Conservation (phyloP, 2,113 vertebrate genomes). For the Xiphophorus maculatus region DNA sequence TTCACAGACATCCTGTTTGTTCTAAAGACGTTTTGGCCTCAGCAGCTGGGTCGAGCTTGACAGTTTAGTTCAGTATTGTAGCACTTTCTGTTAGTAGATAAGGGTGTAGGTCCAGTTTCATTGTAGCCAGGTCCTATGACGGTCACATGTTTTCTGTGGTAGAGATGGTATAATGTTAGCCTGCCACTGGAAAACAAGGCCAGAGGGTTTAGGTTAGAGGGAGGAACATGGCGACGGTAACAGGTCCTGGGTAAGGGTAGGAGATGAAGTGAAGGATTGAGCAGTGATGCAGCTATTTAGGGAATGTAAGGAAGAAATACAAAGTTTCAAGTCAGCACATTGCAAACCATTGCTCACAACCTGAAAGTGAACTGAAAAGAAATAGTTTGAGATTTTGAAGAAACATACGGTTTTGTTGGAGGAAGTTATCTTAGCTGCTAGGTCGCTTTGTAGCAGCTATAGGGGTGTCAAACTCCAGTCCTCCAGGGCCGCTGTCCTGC, state of each 20-base stretch:
- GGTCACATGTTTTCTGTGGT: constrained; percentile 42
- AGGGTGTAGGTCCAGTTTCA: constrained; percentile 49
- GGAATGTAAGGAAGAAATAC: constrained; percentile 14
- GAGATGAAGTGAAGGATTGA: constrained; percentile 53
- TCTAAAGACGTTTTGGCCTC: constrained; percentile 43
- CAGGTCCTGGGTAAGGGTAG: constrained; percentile 8
- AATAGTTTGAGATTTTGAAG: constrained; percentile 7
- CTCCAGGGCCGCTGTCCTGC: too few species aligned
- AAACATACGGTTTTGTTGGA: not conserved
- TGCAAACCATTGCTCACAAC: not conserved
- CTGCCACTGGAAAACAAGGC: constrained; percentile 34
- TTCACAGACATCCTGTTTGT: constrained; percentile 3
- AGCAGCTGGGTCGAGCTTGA: constrained; percentile 3
- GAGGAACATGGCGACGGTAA: constrained; percentile 6
- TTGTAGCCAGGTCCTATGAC: constrained; percentile 64
- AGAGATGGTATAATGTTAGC: constrained; percentile 14
- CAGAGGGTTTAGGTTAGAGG: constrained; percentile 41
- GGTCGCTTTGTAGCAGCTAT: not conserved
- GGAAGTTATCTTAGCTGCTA: not conserved
- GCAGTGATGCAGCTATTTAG: constrained; percentile 5
- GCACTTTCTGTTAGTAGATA: constrained; percentile 45
- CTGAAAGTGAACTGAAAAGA: not conserved
- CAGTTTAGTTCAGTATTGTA: constrained; percentile 35
- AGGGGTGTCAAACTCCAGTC: too few species aligned
- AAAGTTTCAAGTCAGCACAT: constrained; percentile 21